Base-by-base conservation (phyloP, 2,888 invertebrate genomes). In the Rhaphigaster nebulosa region DNA sequence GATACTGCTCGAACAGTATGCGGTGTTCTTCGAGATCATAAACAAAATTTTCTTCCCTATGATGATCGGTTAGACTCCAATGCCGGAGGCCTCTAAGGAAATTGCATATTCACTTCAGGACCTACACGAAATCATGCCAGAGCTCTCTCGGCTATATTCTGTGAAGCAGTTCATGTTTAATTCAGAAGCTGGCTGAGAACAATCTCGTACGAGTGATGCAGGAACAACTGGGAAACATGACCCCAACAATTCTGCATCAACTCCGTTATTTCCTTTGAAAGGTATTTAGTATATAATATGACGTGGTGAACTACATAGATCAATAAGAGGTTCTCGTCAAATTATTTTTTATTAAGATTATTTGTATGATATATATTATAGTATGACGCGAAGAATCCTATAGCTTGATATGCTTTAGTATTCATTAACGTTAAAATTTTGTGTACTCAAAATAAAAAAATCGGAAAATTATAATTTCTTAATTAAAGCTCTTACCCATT, bases 121-220 rank as follows among this genome's bases (percentile, higher is more conserved):
- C 45, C 26, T n/a, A 84, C 84, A 84, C 84, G 84, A 84, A 84
- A 84, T 50, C 84, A 84, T 84, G 84, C 13, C n/a, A 76, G 6
- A 76, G 34, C 70, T 76, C 38, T 76, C 70, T 23, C 38, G n/a
- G 84, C 84, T 84, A 45, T 84, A 84, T 84, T 41, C 84, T 84
- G 45, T 84, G 84, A 84, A 84, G 84, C 84, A 84, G 84, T 45
- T 84, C 84, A 84, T 84, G 84, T 84, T 84, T 84, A 84, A 84
- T 84, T 84, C 84, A 84, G 84, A 26, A 84, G 84, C 84, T 50
- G 84, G 84, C 45, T 45, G 41, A 45, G 84, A 84, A 84, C 84
- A 45, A 84, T 84, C 84, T 84, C n/a, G 45, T 84, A 45, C n/a
- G 84, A 84, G 84, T 50, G 45, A 84, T 84, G 45, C 84, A 84